Evolutionary conservation across 2,113 vertebrate species (phyloP).

Genomic region (Platysteira castanea): DNA sequence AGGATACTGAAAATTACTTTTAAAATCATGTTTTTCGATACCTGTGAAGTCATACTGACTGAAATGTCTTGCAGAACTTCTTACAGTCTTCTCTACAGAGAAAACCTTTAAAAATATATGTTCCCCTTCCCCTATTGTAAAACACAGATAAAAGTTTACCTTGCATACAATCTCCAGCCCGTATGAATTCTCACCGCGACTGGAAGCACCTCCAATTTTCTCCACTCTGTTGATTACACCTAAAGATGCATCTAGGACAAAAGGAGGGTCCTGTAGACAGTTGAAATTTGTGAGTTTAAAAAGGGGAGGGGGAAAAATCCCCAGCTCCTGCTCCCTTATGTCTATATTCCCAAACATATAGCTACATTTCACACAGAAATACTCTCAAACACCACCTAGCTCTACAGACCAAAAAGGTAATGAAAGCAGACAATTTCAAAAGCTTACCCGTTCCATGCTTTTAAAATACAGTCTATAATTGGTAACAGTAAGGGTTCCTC

Average conservation of each 20-base stretch:
- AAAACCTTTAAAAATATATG: not conserved
- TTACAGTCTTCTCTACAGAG: not conserved
- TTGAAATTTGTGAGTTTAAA: slow-evolving; percentile 53
- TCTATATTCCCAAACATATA: not conserved
- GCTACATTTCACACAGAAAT: not conserved
- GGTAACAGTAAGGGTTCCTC: slow-evolving; percentile 90
- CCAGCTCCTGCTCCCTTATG: not conserved
- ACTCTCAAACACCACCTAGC: not conserved
- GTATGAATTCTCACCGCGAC: slow-evolving; percentile 88
- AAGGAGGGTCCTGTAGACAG: slow-evolving; percentile 83
- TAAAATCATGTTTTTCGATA: not conserved
- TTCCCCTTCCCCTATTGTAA: not conserved
- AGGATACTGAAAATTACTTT: not conserved
- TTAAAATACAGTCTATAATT: slow-evolving; percentile 97
- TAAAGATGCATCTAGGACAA: slow-evolving; percentile 92
- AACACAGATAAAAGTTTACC: slow-evolving; percentile 68
- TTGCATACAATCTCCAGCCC: slow-evolving; percentile 90
- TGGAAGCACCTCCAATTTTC: slow-evolving; percentile 88
- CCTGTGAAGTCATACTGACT: not conserved
- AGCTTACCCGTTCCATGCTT: slow-evolving; percentile 89
- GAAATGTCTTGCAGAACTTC: not conserved
- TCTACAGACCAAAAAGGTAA: not conserved
- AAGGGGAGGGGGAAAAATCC: slow-evolving; percentile 26
- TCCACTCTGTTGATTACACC: slow-evolving; percentile 94
- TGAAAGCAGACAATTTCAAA: slow-evolving; percentile 6